phyloP scores from a whole-genome alignment of 2,113 vertebrate genomes.

The Chroicocephalus ridibundus region DNA sequence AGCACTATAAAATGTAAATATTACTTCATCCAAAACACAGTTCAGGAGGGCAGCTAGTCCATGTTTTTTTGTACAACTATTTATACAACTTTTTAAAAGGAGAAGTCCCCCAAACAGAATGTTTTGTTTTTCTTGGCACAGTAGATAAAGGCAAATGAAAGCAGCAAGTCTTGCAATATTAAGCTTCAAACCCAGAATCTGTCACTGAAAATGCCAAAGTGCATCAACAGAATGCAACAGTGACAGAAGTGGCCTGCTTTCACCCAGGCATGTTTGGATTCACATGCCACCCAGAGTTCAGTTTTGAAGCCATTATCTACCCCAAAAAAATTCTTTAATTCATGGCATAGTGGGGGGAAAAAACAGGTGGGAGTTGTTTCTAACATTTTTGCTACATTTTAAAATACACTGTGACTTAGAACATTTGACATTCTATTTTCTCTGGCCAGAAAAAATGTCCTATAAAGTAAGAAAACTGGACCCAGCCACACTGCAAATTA shows the following conservation, averaged over 20 bases:
- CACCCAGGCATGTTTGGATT: background rate
- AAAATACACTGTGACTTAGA: background rate
- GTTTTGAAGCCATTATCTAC: background rate
- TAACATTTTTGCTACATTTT: background rate
- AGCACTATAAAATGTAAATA: slow-evolving; percentile 23
- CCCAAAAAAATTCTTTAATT: background rate
- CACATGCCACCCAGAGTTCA: background rate
- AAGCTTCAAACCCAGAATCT: background rate
- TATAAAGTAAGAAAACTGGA: background rate
- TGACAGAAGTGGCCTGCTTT: background rate
- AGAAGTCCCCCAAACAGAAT: background rate
- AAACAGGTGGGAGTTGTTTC: background rate
- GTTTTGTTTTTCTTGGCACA: background rate
- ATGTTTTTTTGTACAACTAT: background rate
- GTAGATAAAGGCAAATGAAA: background rate
- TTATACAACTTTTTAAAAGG: background rate
- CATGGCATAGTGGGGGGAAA: background rate
- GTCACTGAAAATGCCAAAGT: background rate
- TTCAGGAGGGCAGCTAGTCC: background rate
- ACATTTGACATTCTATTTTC: background rate
- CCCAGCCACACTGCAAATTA: background rate
- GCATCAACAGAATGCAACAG: background rate
- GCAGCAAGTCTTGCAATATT: background rate
- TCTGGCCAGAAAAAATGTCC: background rate
- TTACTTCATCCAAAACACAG: background rate